Base-by-base conservation (phyloP, 2,797 vertebrate genomes). In the Triplophysa yarkandensis region DNA sequence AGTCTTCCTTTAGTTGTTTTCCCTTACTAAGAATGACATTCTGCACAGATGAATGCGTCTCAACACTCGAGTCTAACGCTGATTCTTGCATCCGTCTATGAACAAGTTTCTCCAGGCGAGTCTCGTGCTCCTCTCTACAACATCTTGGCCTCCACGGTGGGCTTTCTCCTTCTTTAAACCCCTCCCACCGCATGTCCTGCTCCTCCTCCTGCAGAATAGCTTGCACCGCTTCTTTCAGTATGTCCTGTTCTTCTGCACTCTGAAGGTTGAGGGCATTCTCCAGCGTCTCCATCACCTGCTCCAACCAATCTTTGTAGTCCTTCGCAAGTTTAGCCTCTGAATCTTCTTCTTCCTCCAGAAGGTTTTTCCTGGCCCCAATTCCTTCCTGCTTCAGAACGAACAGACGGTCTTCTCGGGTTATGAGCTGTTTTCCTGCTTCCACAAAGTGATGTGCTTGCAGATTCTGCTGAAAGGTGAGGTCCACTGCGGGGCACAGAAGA, bases 1-100 rank as follows among this genome's bases (percentile, higher is more conserved):
- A 83, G 86, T 98, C 97, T 0, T 89, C 72, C 79, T 87, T 92
- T 85, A 96, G 85, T 72, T 88, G 92, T 81, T 78, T 87, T 54
- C 91, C 94, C 91, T 94, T 87, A 73, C 84, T 75, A n/a, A 81
- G 57, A 58, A 98, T 65, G 28, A 87, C 77, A 0, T 3, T 9
- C 68, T 86, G 85, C 46, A 95, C 74, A 11, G 88, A 80, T 0
- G 96, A 93, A 44, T 57, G 65, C 2, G 19, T 62, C n/a, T 3
- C 30, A 9, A 11, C 32, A 0, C 30, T 58, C 0, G 44, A 7
- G 3, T 66, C n/a, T 0, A 6, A n/a, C 0, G 65, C 41, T 0
- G 81, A 69, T 2, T 76, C 77, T 1, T 90, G 85, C 90, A 98
- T 85, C 2, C 91, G 92, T 13, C 82, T 68, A 10, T 83, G 81